Percentiles rank a stretch among this genome's conserved stretches.
phyloP scores from a whole-genome alignment of 2,113 vertebrate genomes.

The Tautogolabrus adspersus region DNA sequence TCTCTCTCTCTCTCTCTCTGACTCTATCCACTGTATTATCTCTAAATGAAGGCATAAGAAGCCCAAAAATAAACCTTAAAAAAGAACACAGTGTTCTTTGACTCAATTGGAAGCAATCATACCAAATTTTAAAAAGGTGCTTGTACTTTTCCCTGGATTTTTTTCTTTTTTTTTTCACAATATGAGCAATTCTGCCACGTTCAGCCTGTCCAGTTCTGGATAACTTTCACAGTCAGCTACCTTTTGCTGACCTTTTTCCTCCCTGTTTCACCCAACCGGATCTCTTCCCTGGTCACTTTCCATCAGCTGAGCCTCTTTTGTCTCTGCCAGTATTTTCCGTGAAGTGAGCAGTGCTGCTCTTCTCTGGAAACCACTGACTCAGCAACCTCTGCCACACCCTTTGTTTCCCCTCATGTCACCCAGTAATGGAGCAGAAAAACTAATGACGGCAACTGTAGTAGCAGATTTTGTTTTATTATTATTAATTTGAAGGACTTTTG shows the following conservation, averaged over 20 bases:
- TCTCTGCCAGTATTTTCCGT: slow-evolving; percentile 56
- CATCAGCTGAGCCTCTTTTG: slow-evolving; percentile 50
- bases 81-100: too few relatives aligned
- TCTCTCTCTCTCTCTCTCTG: too few relatives aligned
- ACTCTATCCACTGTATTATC: too few relatives aligned
- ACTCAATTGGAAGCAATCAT: background rate
- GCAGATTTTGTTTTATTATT: background rate
- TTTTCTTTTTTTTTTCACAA: background rate
- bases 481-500: too few relatives aligned
- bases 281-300: slow-evolving; percentile 42
- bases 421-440: slow-evolving; percentile 19
- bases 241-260: slow-evolving; percentile 46
- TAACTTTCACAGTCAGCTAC: slow-evolving; percentile 38
- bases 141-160: background rate
- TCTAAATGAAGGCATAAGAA: too few relatives aligned
- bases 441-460: background rate
- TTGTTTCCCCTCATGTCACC: slow-evolving; percentile 30
- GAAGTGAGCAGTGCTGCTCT: slow-evolving; percentile 27
- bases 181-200: background rate
- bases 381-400: slow-evolving; percentile 55
- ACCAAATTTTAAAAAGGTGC: slow-evolving; percentile 9
- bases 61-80: too few relatives aligned
- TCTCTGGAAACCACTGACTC: slow-evolving; percentile 61
- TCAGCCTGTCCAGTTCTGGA: background rate
- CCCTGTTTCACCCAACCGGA: slow-evolving; percentile 13